Conservation (phyloP, 2,113 vertebrate genomes). For the Amia ocellicauda region DNA sequence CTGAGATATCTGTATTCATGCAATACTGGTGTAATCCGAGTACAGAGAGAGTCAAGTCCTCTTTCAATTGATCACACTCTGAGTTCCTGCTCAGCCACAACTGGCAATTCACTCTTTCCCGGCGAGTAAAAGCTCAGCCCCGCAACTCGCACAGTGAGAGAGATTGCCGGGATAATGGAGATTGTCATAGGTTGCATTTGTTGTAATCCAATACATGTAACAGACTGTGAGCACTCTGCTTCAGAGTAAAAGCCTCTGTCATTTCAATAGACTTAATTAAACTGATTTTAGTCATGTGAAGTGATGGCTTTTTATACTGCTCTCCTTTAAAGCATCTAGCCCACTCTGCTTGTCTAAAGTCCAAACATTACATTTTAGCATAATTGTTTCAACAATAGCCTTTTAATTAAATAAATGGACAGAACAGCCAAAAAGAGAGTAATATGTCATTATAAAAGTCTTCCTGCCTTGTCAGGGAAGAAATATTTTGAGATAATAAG, state of each 20-base stretch:
- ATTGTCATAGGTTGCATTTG: slow-evolving; percentile 55
- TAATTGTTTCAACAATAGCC: not conserved
- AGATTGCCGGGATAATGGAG: slow-evolving; percentile 54
- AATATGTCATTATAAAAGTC: not conserved
- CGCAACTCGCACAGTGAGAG: slow-evolving; percentile 44
- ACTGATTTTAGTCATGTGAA: slow-evolving; percentile 33
- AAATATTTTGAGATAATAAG: not conserved
- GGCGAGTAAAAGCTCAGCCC: slow-evolving; percentile 38
- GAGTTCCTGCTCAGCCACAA: slow-evolving; percentile 41
- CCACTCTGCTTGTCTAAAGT: slow-evolving; percentile 44
- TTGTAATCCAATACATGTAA: slow-evolving; percentile 43
- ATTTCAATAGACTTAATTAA: slow-evolving; percentile 49
- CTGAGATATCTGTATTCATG: not conserved
- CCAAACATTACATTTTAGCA: slow-evolving; percentile 24
- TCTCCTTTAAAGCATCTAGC: slow-evolving; percentile 18
- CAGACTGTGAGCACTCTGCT: slow-evolving; percentile 1
- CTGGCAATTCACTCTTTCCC: slow-evolving; percentile 41
- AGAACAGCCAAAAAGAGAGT: not conserved
- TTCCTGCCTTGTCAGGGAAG: not conserved
- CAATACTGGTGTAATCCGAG: not conserved
- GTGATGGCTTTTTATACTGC: slow-evolving; percentile 38
- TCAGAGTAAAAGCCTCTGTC: slow-evolving; percentile 48
- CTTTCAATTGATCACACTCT: not conserved
- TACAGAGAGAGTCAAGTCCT: not conserved
- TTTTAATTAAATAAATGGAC: not conserved